A percentile compares a stretch with the other conserved stretches of the same genome.
Evolutionary conservation across 1,140 invertebrate species (phyloP).

Genomic region (Eumaeus atala): DNA sequence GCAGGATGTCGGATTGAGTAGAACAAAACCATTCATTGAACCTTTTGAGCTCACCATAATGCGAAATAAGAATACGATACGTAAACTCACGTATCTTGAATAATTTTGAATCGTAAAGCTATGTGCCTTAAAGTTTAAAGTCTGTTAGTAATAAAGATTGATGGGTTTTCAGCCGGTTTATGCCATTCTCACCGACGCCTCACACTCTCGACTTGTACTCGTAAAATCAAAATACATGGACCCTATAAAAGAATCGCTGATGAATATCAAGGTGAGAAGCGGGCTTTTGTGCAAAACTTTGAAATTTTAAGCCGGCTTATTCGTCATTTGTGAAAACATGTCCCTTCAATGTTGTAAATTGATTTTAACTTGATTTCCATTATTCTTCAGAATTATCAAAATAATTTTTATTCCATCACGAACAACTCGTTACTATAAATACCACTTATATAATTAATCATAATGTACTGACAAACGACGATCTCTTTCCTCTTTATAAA

Average conservation of each 20-base stretch:
- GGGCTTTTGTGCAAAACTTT: conserved; percentile 39
- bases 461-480: no score
- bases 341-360: no score
- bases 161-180: conserved; percentile 38
- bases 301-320: conserved; percentile 13
- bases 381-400: no score
- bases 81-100: background rate
- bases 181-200: conserved; percentile 43
- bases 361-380: no score
- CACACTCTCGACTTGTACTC: conserved; percentile 34
- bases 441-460: no score
- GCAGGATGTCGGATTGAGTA: conserved; percentile 53
- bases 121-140: conserved; percentile 28
- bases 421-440: no score
- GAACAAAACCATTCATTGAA: conserved; percentile 46
- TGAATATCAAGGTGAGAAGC: conserved; percentile 57
- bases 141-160: conserved; percentile 27
- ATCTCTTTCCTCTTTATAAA: no score
- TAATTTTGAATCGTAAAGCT: conserved; percentile 20
- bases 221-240: conserved; percentile 58
- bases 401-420: no score
- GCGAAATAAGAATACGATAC: background rate
- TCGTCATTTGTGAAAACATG: no score
- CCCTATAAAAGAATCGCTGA: conserved; percentile 51
- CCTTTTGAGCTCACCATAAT: conserved; percentile 38